Evolutionary conservation across 2,113 vertebrate genomes (phyloP), one percentile per base, ranked within the genome.

Genomic region (Carassius auratus): DNA sequence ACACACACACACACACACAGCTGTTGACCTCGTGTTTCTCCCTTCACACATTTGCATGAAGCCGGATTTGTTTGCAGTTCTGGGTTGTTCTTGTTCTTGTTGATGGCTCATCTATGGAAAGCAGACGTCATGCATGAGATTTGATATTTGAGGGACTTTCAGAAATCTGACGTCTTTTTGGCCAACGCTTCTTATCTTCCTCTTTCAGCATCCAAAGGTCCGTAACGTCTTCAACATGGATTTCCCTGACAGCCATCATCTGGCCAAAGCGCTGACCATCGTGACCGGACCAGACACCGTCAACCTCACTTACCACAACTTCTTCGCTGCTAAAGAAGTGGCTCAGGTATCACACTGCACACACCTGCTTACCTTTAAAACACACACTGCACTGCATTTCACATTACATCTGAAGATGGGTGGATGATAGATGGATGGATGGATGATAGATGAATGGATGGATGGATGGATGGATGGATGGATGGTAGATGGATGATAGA

Each of bases 171-270:
- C 15, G 30, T 33, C 8, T 19, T 38, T 42, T 42, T 10, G 9
- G 42, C 1, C 42, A 45, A 45, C 42, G 42, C 2, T 71, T 68
- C 14, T 36, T 17, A 3, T 50, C 21, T 26, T 8, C 14, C 0
- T 14, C 19, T 61, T 36, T 38, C 30, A 69, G 62, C 17, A 79
- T 85, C 94, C 95, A 75, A 99, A 99, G 87, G 96, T 99, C 42
- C 96, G 97, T 14, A 97, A 97, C 0, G 96, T 99, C 85, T 98
- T 99, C 93, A 97, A 98, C 90, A 89, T 99, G 93, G 97, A 99
- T 90, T 95, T 96, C 45, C 97, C 97, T 5, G 94, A 97, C 89
- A 98, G 95, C 88, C 96, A 94, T 93, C 96, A 99, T 90, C 92
- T 98, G 68, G 92, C 95, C 59, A 98, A 99, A 94, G 94, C 93